These are phyloP conservation scores for Paramisgurnus dabryanus DNA, from an alignment of 2,113 vertebrate genomes.

Conservation along the genomic window DNA sequence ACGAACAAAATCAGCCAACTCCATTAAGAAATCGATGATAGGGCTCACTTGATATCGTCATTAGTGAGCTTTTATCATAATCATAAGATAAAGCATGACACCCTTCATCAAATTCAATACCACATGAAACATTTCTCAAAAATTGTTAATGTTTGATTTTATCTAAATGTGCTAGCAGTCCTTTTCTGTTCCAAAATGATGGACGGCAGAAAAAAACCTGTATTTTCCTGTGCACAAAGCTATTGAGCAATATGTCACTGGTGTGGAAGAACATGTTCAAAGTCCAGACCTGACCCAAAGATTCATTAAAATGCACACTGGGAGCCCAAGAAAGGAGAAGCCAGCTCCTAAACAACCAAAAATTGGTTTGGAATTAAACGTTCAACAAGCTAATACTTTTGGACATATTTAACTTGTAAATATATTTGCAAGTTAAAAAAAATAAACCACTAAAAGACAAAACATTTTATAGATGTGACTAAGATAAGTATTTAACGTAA, in stretches of 20 bases:
- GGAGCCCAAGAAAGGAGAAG: too few relatives aligned
- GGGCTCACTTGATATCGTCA: conserved; percentile 50
- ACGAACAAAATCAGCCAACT: conserved; percentile 46
- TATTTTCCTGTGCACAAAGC: too few relatives aligned
- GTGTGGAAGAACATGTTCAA: too few relatives aligned
- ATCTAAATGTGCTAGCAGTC: conserved; percentile 36
- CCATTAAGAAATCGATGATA: conserved; percentile 52
- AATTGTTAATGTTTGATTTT: not conserved
- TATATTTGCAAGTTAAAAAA: not conserved
- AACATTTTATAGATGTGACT: not conserved
- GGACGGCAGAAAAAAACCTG: too few relatives aligned
- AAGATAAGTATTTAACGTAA: conserved; percentile 5
- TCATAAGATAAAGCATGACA: conserved; percentile 36
- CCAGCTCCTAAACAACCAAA: too few relatives aligned
- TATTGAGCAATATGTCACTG: too few relatives aligned
- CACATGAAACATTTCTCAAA: not conserved
- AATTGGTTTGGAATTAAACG: too few relatives aligned
- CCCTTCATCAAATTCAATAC: conserved; percentile 45
- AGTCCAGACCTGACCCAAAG: too few relatives aligned
- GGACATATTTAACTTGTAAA: not conserved
- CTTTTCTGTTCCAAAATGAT: conserved; percentile 20
- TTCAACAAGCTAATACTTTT: conserved; percentile 3
- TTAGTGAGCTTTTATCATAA: conserved; percentile 51
- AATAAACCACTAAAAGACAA: conserved; percentile 9
- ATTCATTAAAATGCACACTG: too few relatives aligned